A percentile compares a stretch with the other conserved stretches of the same genome.
phyloP scores from a whole-genome alignment of 64 coral and sea anemone genomes.

The Anthopleura sola region DNA sequence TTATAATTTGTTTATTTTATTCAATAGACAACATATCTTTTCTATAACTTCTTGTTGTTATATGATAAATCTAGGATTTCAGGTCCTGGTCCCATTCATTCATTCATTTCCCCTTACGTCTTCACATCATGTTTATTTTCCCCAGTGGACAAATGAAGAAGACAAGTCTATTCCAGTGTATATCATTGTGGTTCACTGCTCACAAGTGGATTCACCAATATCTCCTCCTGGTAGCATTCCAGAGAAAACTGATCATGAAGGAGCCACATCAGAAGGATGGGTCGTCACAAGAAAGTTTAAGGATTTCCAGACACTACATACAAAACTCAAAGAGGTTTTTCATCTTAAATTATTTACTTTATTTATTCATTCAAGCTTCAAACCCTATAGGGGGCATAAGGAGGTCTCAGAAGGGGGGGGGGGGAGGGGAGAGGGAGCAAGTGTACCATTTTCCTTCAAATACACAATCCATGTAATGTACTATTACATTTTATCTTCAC shows the following conservation, averaged over 20 bases:
- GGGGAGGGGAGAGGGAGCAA: too few relatives aligned
- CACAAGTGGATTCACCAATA: not conserved
- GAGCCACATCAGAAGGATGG: slow-evolving; percentile 85
- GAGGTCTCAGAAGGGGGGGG: too few relatives aligned
- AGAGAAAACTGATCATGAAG: not conserved
- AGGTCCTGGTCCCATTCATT: too few relatives aligned
- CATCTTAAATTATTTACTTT: not conserved
- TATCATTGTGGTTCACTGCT: slow-evolving; percentile 90
- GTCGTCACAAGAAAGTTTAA: slow-evolving; percentile 87
- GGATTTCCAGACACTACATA: slow-evolving; percentile 90
- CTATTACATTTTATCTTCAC: too few relatives aligned
- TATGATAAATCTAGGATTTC: too few relatives aligned
- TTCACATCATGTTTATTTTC: not conserved
- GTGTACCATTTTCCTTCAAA: too few relatives aligned
- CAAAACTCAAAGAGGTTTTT: slow-evolving; percentile 95
- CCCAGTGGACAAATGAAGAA: slow-evolving; percentile 55
- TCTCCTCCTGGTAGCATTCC: not conserved
- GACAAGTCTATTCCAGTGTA: slow-evolving; percentile 75
- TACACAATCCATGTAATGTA: too few relatives aligned
- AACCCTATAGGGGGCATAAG: too few relatives aligned
- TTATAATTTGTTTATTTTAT: too few relatives aligned
- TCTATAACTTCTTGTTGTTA: too few relatives aligned
- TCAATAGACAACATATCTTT: too few relatives aligned
- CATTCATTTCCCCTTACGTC: not conserved
- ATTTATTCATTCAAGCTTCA: too few relatives aligned